Conservation (phyloP, 2,888 invertebrate genomes). For the Tuta absoluta region DNA sequence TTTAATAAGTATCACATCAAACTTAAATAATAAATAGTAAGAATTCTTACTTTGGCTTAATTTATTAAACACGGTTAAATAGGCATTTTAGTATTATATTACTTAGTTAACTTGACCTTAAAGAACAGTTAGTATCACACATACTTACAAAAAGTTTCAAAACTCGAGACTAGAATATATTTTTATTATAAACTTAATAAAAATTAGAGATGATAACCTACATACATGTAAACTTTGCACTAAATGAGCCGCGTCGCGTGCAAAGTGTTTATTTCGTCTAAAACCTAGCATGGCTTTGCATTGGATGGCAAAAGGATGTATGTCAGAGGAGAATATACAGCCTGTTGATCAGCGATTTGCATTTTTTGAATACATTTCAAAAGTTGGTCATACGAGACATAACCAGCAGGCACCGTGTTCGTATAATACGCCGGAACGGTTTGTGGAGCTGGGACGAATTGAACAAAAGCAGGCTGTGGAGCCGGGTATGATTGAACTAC, state of each 20-base stretch:
- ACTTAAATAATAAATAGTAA: too few species aligned
- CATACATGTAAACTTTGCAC: not conserved
- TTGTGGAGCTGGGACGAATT: conserved; percentile 24
- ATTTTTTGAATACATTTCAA: conserved; percentile 63
- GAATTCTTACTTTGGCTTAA: too few species aligned
- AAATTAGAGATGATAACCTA: conserved; percentile 13
- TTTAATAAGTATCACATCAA: too few species aligned
- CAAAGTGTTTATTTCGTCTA: too few species aligned
- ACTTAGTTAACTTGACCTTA: not conserved
- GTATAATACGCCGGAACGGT: conserved; percentile 3
- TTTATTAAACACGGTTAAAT: too few species aligned
- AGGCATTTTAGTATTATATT: not conserved
- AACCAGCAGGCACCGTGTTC: not conserved
- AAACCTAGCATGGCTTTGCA: conserved; percentile 50
- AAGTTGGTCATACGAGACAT: conserved; percentile 27
- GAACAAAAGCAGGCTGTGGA: conserved; percentile 31
- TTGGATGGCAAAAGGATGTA: conserved; percentile 59
- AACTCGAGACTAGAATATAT: conserved; percentile 47
- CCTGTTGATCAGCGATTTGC: conserved; percentile 38
- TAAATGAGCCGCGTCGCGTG: too few species aligned
- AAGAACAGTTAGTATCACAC: conserved; percentile 1
- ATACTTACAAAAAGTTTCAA: conserved; percentile 12
- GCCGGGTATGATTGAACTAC: not conserved
- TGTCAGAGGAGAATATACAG: conserved; percentile 56
- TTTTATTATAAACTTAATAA: conserved; percentile 11